Conservation (phyloP, 92 coral and sea anemone genomes). For the Palythoa caribaeorum region DNA sequence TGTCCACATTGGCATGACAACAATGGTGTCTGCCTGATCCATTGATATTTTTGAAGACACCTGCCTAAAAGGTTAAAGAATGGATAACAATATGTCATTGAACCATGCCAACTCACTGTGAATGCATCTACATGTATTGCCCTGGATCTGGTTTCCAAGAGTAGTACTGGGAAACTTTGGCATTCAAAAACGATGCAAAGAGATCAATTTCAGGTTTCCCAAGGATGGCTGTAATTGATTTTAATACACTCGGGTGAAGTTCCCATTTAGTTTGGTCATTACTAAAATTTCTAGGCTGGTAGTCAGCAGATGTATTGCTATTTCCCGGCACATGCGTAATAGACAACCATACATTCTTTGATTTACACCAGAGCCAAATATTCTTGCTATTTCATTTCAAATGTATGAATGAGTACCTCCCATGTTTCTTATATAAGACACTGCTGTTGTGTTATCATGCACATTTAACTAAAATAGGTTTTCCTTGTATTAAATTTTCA, state of each 20-base stretch:
- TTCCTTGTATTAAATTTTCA: slow-evolving; percentile 13
- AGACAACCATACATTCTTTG: slow-evolving; percentile 54
- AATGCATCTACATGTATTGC: slow-evolving; percentile 57
- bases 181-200: neutral
- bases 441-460: slow-evolving; percentile 42
- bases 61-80: too few species aligned
- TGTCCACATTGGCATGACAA: slow-evolving; percentile 21
- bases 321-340: slow-evolving; percentile 60
- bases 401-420: slow-evolving; percentile 41
- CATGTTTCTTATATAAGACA: too few species aligned
- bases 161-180: too few species aligned
- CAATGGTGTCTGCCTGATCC: slow-evolving; percentile 44
- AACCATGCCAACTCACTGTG: neutral
- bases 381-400: slow-evolving; percentile 56
- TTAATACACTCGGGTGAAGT: slow-evolving; percentile 1
- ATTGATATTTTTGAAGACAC: too few species aligned
- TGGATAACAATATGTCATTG: too few species aligned
- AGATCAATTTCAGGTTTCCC: slow-evolving; percentile 54
- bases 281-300: neutral
- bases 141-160: slow-evolving; percentile 53
- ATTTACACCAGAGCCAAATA: slow-evolving; percentile 53
- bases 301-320: too few species aligned
- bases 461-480: slow-evolving; percentile 53
- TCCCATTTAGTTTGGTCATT: neutral
- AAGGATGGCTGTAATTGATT: slow-evolving; percentile 3